Evolutionary conservation across 2,888 invertebrate genomes (phyloP).

Genomic region (Schizaphis graminum): DNA sequence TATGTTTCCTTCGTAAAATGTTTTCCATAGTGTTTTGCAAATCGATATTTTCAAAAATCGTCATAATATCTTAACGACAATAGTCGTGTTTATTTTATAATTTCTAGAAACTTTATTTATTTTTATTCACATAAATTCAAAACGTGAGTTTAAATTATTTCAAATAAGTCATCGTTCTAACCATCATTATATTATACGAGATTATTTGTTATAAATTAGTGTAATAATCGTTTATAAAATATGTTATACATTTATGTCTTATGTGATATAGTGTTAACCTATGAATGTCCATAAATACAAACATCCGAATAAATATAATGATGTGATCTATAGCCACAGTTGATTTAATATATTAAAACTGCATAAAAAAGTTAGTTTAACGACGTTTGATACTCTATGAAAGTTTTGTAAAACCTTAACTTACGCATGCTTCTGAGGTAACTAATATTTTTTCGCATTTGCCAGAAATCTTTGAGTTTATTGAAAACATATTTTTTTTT

Average conservation of each 20-base stretch:
- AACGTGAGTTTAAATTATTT: background rate
- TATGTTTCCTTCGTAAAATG: background rate
- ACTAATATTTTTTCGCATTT: background rate
- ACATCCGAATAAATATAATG: background rate
- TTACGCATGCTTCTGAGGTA: background rate
- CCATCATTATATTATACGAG: background rate
- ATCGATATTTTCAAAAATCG: background rate
- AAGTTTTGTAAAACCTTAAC: too few relatives aligned
- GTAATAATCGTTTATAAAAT: background rate
- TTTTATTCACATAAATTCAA: background rate
- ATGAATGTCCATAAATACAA: background rate
- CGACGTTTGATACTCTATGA: background rate
- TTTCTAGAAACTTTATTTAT: background rate
- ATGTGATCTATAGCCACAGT: background rate
- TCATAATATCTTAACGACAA: background rate
- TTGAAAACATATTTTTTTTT: background rate
- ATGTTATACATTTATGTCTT: background rate
- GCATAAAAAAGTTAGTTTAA: background rate
- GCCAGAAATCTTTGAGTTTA: background rate
- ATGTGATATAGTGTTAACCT: background rate
- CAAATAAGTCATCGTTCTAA: background rate
- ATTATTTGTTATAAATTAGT: background rate
- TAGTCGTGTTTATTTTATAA: background rate
- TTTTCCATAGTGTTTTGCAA: background rate
- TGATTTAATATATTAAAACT: background rate